Conservation (phyloP, 2,113 vertebrate species). For the Elephantulus edwardii region DNA sequence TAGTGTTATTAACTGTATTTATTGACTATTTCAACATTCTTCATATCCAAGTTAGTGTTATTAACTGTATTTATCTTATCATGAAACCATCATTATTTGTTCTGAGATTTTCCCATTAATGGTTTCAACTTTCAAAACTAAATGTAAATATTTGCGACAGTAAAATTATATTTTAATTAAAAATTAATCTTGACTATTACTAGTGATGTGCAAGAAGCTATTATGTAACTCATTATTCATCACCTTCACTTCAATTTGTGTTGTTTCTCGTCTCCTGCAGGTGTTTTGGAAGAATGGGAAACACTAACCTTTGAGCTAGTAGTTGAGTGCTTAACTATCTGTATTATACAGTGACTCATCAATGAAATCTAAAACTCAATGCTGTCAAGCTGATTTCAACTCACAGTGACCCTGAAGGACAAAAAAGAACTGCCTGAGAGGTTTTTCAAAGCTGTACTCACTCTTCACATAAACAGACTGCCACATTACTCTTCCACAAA, state of each 20-base stretch:
- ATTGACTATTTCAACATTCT: neutral
- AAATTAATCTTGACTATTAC: neutral
- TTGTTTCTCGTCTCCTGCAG: neutral
- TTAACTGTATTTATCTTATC: neutral
- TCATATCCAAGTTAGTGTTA: neutral
- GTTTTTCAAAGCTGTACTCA: no score
- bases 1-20: no score
- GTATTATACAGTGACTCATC: neutral
- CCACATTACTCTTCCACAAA: neutral
- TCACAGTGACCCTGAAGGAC: no score
- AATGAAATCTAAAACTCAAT: neutral
- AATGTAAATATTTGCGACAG: neutral
- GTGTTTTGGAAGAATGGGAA: neutral
- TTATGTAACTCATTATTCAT: no score
- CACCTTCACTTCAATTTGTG: neutral
- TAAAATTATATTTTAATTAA: neutral
- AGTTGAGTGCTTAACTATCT: neutral
- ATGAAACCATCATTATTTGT: neutral
- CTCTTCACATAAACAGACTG: neutral
- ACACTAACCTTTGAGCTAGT: neutral
- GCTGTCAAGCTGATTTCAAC: no score
- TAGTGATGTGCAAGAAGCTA: neutral
- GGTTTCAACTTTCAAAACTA: constrained; percentile 9
- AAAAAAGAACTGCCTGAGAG: no score
- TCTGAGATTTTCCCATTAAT: neutral